phyloP scores from a whole-genome alignment of 2,888 invertebrate genomes.

The Syrista parreyssii region DNA sequence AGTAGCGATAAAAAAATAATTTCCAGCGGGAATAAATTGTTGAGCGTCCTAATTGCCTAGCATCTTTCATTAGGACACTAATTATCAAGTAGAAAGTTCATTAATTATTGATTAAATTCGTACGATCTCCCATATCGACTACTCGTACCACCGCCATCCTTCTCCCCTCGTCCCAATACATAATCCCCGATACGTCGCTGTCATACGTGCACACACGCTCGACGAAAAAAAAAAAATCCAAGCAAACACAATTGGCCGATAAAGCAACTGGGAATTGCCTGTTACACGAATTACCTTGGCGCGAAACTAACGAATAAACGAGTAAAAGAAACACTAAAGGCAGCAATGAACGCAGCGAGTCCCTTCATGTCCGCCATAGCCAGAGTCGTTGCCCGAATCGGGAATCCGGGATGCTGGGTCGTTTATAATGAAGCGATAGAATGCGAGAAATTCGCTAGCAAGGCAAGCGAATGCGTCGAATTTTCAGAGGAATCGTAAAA shows the following conservation, averaged over 20 bases:
- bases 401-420: slow-evolving; percentile 21
- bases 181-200: not conserved
- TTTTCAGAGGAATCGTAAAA: slow-evolving; percentile 49
- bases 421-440: slow-evolving; percentile 61
- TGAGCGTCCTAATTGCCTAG: not conserved
- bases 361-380: not conserved
- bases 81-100: not conserved
- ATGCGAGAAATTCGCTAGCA: slow-evolving; percentile 57
- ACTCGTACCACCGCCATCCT: not conserved
- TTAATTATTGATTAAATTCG: slow-evolving; percentile 3
- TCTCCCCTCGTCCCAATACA: not conserved
- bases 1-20: not conserved
- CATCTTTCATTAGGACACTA: not conserved
- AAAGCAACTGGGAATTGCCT: not conserved
- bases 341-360: not conserved
- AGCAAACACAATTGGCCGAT: not conserved
- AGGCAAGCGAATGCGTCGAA: slow-evolving; percentile 49
- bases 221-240: not conserved
- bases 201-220: not conserved
- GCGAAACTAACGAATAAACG: not conserved
- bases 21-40: not conserved
- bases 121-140: not conserved
- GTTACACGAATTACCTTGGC: not conserved
- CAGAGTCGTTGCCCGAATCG: not conserved
- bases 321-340: not conserved